A percentile compares a stretch with the other conserved stretches of the same genome.
These are phyloP conservation scores for Spodoptera picta DNA, from an alignment of 2,888 invertebrate species.

Conservation along the genomic window DNA sequence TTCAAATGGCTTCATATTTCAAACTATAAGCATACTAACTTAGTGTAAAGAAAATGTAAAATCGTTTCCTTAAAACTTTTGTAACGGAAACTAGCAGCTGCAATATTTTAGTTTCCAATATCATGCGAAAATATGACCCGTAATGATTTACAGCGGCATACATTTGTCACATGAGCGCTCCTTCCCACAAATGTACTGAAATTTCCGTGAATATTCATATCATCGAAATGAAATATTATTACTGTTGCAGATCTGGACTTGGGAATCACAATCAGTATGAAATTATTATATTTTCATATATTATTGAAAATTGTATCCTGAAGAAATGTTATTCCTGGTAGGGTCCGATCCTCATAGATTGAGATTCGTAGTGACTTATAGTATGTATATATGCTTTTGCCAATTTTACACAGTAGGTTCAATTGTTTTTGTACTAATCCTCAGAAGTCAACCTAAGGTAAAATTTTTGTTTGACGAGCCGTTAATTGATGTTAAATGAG, in stretches of 20 bases:
- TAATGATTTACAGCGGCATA: constrained; percentile 38
- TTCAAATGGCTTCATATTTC: no score
- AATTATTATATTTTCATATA: not conserved
- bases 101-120: constrained; percentile 44
- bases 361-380: no score
- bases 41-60: not conserved
- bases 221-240: constrained; percentile 39
- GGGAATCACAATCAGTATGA: not conserved
- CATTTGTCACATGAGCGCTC: constrained; percentile 48
- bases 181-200: constrained; percentile 45
- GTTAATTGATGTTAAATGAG: no score
- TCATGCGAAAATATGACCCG: constrained; percentile 33
- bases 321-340: not conserved
- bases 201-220: constrained; percentile 50
- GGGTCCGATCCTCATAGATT: no score
- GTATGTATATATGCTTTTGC: no score
- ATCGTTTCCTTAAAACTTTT: constrained; percentile 4
- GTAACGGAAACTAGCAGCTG: constrained; percentile 8
- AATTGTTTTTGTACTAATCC: no score
- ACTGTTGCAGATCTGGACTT: constrained; percentile 8
- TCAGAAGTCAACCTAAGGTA: no score
- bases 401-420: no score
- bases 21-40: no score
- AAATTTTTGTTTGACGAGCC: no score
- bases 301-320: not conserved